These are phyloP conservation scores for Laspeyria flexula DNA, from an alignment of 2,888 invertebrate genomes.

Conservation along the genomic window DNA sequence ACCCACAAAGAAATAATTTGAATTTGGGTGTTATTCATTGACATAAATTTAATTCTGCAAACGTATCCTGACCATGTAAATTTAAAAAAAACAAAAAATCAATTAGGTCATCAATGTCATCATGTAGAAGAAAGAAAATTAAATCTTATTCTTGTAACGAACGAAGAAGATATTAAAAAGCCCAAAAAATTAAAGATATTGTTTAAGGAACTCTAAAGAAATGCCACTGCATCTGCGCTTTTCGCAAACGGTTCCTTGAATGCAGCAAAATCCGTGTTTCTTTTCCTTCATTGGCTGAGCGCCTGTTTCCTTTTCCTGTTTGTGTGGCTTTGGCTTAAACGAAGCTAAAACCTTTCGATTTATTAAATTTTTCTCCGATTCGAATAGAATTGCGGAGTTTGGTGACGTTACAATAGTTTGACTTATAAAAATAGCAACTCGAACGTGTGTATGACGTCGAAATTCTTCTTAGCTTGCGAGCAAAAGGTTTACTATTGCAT, in stretches of 20 bases:
- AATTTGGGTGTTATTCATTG: too few relatives aligned
- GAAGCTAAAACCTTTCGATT: constrained; percentile 31
- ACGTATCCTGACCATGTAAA: too few relatives aligned
- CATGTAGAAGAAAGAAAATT: too few relatives aligned
- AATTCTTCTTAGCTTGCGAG: background rate
- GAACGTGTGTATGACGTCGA: background rate
- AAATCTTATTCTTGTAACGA: too few relatives aligned
- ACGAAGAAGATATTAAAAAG: too few relatives aligned
- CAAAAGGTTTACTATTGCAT: background rate
- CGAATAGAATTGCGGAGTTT: constrained; percentile 9
- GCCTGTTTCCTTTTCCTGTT: constrained; percentile 38
- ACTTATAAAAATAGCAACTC: background rate
- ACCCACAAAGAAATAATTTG: too few relatives aligned
- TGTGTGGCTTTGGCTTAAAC: constrained; percentile 31
- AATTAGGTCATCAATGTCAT: too few relatives aligned
- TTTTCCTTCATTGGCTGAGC: constrained; percentile 39
- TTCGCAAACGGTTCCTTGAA: constrained; percentile 18
- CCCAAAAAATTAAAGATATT: too few relatives aligned
- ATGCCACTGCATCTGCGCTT: constrained; percentile 10
- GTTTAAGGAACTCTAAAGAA: constrained; percentile 18
- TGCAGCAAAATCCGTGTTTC: constrained; percentile 22
- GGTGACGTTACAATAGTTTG: background rate
- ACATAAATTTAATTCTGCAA: too few relatives aligned
- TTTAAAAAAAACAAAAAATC: too few relatives aligned
- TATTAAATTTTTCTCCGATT: constrained; percentile 43